Conservation (phyloP, 2,888 invertebrate genomes). For the Eristalis intricaria region DNA sequence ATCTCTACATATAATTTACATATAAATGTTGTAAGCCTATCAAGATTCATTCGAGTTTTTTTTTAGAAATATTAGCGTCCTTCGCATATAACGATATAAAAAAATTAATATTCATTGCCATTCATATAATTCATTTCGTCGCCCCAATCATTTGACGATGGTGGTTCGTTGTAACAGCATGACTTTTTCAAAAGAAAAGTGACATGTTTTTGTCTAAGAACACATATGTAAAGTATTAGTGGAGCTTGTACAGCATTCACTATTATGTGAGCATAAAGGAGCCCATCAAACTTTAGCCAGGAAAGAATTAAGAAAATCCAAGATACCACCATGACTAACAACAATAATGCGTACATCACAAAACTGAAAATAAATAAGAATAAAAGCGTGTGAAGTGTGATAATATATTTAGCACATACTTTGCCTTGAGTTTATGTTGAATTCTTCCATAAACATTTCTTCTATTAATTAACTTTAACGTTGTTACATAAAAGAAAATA, state of each 20-base stretch:
- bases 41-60: conserved; percentile 12
- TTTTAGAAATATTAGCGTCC: conserved; percentile 30
- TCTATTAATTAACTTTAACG: conserved; percentile 89
- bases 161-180: conserved; percentile 89
- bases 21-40: conserved; percentile 38
- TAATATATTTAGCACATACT: conserved; percentile 82
- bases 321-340: conserved; percentile 87
- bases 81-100: background rate
- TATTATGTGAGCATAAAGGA: conserved; percentile 88
- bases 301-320: conserved; percentile 91
- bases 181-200: conserved; percentile 89
- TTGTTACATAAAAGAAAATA: conserved; percentile 90
- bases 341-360: conserved; percentile 89
- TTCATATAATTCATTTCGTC: conserved; percentile 95
- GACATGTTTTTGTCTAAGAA: conserved; percentile 90
- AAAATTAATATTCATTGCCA: conserved; percentile 81
- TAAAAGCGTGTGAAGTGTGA: conserved; percentile 3
- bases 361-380: conserved; percentile 84
- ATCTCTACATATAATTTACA: conserved; percentile 40
- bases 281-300: conserved; percentile 87
- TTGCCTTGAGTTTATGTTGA: conserved; percentile 92
- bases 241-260: conserved; percentile 90
- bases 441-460: conserved; percentile 93
- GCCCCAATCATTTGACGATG: conserved; percentile 91
- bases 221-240: conserved; percentile 88